phyloP scores from a whole-genome alignment of 2,888 invertebrate species.

The Pteria penguin region DNA sequence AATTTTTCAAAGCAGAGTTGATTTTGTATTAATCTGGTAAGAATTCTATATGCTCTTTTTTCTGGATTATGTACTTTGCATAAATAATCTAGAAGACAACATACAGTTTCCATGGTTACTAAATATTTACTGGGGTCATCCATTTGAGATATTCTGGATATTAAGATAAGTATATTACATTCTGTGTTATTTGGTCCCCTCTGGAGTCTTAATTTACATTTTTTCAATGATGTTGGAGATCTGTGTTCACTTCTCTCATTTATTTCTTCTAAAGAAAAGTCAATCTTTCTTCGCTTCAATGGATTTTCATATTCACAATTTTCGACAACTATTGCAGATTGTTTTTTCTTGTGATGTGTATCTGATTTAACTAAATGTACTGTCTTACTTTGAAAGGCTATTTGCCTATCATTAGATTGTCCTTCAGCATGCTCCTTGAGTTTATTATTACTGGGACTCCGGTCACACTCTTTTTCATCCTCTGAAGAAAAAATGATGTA shows the following conservation, averaged over 20 bases:
- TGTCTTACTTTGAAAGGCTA: no score
- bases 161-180: conserved; percentile 66
- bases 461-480: conserved; percentile 12
- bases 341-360: no score
- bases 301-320: no score
- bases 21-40: conserved; percentile 69
- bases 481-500: conserved; percentile 27
- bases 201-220: no score
- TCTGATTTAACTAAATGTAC: no score
- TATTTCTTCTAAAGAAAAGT: no score
- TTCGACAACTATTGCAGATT: no score
- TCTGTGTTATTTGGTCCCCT: conserved; percentile 54
- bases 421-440: neutral
- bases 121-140: conserved; percentile 62
- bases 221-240: no score
- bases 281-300: no score
- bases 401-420: no score
- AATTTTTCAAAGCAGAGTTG: conserved; percentile 67
- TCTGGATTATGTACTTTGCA: conserved; percentile 55
- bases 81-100: conserved; percentile 68
- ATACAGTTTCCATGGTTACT: conserved; percentile 56
- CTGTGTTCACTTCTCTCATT: no score
- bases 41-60: conserved; percentile 61
- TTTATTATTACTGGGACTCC: neutral
- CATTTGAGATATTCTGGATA: conserved; percentile 72